Conservation (phyloP, 2,113 vertebrate genomes). For the Nannospalax galili region DNA sequence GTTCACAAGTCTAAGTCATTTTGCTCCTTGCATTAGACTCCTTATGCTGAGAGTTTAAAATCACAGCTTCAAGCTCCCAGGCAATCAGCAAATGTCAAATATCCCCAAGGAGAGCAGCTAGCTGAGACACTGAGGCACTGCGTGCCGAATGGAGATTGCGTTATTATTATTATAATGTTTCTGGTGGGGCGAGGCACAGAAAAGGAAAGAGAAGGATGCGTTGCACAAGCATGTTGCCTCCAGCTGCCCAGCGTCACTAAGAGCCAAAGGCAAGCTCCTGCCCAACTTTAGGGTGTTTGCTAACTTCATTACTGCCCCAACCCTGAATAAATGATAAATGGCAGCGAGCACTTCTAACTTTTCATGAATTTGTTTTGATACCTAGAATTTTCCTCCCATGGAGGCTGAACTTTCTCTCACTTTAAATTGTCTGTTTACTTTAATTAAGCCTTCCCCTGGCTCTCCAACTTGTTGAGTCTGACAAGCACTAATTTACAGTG, state of each 20-base stretch:
- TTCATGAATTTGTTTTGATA: slow-evolving; percentile 47
- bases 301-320: not conserved
- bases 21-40: slow-evolving; percentile 52
- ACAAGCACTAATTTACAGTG: slow-evolving; percentile 52
- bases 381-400: slow-evolving; percentile 38
- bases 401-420: not conserved
- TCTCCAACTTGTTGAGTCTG: slow-evolving; percentile 46
- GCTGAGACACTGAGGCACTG: slow-evolving; percentile 67
- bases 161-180: not conserved
- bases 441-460: slow-evolving; percentile 58
- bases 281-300: not conserved
- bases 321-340: slow-evolving; percentile 15
- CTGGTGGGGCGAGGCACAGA: not conserved
- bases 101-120: slow-evolving; percentile 64
- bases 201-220: rapidly evolving
- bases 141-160: not conserved
- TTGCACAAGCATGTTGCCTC: not conserved
- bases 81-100: slow-evolving; percentile 80
- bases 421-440: slow-evolving; percentile 61
- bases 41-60: slow-evolving; percentile 62
- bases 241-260: not conserved
- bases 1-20: slow-evolving; percentile 3
- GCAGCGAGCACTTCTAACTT: slow-evolving; percentile 24
- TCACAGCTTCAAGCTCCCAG: slow-evolving; percentile 43
- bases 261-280: not conserved